These are phyloP conservation scores for Keiferia lycopersicella DNA, from an alignment of 2,888 invertebrate genomes.

Conservation along the genomic window DNA sequence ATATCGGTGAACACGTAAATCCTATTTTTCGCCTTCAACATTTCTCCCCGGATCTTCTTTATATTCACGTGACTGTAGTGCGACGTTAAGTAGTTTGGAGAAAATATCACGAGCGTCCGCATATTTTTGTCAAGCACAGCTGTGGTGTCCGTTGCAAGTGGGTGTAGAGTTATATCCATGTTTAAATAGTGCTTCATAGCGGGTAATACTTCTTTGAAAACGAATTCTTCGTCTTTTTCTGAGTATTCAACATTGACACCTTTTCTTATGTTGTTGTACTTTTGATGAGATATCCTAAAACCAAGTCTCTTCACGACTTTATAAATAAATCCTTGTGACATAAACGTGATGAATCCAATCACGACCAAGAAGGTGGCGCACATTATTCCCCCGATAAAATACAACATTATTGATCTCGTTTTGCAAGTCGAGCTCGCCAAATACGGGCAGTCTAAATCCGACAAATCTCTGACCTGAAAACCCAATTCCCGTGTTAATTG, in stretches of 20 bases:
- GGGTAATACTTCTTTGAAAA: slow-evolving; percentile 61
- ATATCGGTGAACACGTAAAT: slow-evolving; percentile 67
- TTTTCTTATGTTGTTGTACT: slow-evolving; percentile 33
- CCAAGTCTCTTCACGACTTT: background rate
- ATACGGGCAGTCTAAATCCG: slow-evolving; percentile 51
- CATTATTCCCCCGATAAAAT: slow-evolving; percentile 4
- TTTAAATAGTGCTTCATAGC: slow-evolving; percentile 53
- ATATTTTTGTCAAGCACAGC: slow-evolving; percentile 42
- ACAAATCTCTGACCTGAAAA: slow-evolving; percentile 58
- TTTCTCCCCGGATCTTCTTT: slow-evolving; percentile 68
- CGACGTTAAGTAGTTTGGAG: slow-evolving; percentile 67
- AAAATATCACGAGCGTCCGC: slow-evolving; percentile 60
- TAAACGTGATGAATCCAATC: background rate
- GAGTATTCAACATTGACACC: slow-evolving; percentile 55
- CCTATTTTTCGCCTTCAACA: slow-evolving; percentile 63
- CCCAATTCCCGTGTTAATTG: slow-evolving; percentile 27
- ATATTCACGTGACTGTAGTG: slow-evolving; percentile 68
- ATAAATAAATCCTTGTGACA: slow-evolving; percentile 5
- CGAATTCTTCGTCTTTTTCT: slow-evolving; percentile 63
- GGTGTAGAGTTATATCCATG: slow-evolving; percentile 44
- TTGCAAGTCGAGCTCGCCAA: slow-evolving; percentile 57
- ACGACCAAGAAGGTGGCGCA: slow-evolving; percentile 15
- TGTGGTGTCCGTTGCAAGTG: background rate
- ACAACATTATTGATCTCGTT: slow-evolving; percentile 45
- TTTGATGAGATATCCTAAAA: slow-evolving; percentile 24